These are phyloP conservation scores for Otolemur crassicaudatus DNA, from an alignment of 2,797 vertebrate genomes.

Conservation along the genomic window DNA sequence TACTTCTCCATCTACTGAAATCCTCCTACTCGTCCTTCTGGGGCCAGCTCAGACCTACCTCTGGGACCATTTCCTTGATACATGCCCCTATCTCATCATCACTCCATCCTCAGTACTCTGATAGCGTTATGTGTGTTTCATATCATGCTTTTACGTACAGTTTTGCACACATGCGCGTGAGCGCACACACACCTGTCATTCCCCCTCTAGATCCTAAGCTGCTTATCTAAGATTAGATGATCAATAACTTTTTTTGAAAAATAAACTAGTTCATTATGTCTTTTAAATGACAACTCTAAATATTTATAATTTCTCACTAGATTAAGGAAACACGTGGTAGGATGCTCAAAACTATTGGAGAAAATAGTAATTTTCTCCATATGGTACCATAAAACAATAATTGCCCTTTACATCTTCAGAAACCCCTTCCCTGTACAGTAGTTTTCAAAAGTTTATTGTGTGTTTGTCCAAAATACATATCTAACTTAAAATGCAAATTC, in stretches of 20 bases:
- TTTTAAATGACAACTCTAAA: conserved; percentile 23
- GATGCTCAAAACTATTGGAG: background rate
- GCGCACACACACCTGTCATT: background rate
- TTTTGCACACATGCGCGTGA: background rate
- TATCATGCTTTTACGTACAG: background rate
- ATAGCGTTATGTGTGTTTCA: background rate
- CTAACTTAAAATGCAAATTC: background rate
- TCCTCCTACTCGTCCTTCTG: background rate
- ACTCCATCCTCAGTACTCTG: background rate
- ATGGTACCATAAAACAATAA: background rate
- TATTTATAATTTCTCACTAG: background rate
- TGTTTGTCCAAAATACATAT: background rate
- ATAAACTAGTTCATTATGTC: background rate
- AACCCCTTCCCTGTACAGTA: background rate
- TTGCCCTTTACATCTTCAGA: background rate
- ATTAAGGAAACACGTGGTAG: background rate
- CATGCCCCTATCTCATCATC: background rate
- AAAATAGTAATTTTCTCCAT: background rate
- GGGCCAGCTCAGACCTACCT: background rate
- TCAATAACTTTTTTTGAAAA: background rate
- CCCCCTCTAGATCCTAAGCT: background rate
- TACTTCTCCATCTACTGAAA: background rate
- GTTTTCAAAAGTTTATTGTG: background rate
- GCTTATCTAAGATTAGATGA: background rate
- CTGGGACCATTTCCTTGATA: background rate